Conservation (phyloP, 1,140 invertebrate genomes). For the Drosophila ercepeae region DNA sequence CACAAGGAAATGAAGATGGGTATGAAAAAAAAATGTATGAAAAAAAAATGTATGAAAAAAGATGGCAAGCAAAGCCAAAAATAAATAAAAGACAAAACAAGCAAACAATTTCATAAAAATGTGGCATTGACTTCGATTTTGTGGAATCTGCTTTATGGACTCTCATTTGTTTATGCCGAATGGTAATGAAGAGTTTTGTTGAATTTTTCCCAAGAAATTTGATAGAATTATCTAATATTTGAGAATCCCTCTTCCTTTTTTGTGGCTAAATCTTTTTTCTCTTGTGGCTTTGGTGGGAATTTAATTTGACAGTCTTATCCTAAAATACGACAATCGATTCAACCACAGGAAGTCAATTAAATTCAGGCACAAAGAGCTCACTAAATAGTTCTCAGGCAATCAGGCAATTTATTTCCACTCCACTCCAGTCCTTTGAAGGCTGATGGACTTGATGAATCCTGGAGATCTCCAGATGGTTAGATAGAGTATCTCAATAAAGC, state of each 20-base stretch:
- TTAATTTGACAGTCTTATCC: not conserved
- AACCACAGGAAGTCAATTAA: conserved; percentile 45
- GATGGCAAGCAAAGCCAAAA: not conserved
- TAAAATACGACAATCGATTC: conserved; percentile 20
- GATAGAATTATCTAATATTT: not conserved
- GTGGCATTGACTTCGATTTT: conserved; percentile 57
- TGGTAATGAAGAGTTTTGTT: conserved; percentile 16
- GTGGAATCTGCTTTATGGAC: conserved; percentile 41
- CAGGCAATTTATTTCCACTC: conserved; percentile 18
- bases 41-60: conserved; percentile 16
- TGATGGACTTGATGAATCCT: conserved; percentile 6
- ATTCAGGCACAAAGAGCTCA: not conserved
- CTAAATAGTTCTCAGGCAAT: conserved; percentile 4
- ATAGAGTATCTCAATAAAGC: conserved; percentile 55
- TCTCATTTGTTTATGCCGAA: conserved; percentile 40
- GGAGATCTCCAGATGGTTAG: conserved; percentile 33
- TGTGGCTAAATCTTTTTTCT: not conserved
- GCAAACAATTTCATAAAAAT: conserved; percentile 73
- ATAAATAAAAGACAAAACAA: conserved; percentile 5
- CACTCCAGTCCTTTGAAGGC: not conserved
- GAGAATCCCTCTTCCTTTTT: not conserved
- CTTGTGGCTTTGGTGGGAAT: not conserved
- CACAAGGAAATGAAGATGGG: conserved; percentile 36
- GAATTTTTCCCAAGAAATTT: not conserved
- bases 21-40: conserved; percentile 25